Evolutionary conservation across 1,140 invertebrate genomes (phyloP), one percentile per base, ranked within the genome.

Genomic region (Solen grandis): DNA sequence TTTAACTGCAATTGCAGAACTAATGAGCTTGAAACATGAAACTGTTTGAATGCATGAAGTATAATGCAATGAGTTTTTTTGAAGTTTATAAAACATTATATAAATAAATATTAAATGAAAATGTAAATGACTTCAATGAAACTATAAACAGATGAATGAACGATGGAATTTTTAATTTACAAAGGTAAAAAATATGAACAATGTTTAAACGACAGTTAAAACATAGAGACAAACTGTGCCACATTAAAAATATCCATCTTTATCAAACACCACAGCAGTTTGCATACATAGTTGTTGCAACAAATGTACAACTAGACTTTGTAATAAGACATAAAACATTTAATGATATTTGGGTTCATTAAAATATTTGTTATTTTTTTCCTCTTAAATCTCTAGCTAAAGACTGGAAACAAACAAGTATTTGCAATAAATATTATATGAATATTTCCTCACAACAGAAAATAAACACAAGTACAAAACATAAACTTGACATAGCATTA

Each of bases 1-100:
- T 74, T 74, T 60, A 62, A 54, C 70, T 74, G 70, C 70, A 74
- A 29, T 41, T 59, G 57, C 70, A 74, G 70, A 59, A 74, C 55
- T 36, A 35, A 59, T 60, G 55, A 57, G 52, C 55, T 50, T 62
- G 70, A 74, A 74, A 50, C 55, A 62, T 35, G 55, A 74, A 29
- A 66, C 29, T 62, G 55, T 10, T 46, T 46, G n/a, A 10, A 10
- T 19, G 41, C 8, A 62, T 62, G 55, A 62, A 60, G 52, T 62
- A 41, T 55, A 46, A 46, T 46, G 41, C 41, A 46, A 46, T 46
- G 41, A n/a, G n/a, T n/a, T 46, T 46, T 46, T 10, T 8, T 46
- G 8, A 19, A 46, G 19, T 46, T 8, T 46, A 46, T 38, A 59
- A 74, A 62, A 74, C 70, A 74, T 62, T n/a, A 46, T 46, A 46